These are phyloP conservation scores for Caenorhabditis sp. DNA, from an alignment of 2,888 invertebrate genomes.

Conservation along the genomic window DNA sequence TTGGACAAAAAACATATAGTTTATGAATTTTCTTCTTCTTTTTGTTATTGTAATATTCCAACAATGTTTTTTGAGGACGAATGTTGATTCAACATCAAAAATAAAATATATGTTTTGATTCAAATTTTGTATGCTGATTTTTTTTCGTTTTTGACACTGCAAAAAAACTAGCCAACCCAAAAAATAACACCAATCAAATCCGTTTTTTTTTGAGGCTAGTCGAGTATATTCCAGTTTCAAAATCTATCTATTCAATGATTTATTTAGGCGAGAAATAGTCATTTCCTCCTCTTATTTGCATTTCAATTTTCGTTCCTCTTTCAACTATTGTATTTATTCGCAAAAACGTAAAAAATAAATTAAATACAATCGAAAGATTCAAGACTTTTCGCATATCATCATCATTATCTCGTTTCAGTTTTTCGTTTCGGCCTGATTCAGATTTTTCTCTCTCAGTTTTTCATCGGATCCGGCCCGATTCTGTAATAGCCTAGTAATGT, in stretches of 20 bases:
- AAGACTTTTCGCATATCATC: background rate
- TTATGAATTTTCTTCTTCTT: no score
- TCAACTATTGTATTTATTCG: background rate
- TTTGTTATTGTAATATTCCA: no score
- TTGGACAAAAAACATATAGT: no score
- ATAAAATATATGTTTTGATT: background rate
- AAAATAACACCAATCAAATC: background rate
- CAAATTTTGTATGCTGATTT: background rate
- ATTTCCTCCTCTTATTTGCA: background rate
- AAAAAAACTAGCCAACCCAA: slow-evolving; percentile 1
- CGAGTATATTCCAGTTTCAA: background rate
- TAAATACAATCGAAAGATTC: background rate
- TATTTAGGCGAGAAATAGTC: background rate
- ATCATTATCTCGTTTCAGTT: background rate
- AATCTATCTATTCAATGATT: background rate
- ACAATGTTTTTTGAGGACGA: no score
- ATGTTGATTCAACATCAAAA: no score
- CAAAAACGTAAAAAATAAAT: background rate
- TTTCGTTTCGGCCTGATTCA: background rate
- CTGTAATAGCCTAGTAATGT: no score
- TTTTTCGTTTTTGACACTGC: background rate
- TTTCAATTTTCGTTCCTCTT: background rate
- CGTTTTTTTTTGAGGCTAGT: background rate
- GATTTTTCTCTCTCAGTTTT: no score
- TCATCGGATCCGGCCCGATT: no score